Base-by-base conservation (phyloP, 2,888 invertebrate species). In the Philaethria dido region DNA sequence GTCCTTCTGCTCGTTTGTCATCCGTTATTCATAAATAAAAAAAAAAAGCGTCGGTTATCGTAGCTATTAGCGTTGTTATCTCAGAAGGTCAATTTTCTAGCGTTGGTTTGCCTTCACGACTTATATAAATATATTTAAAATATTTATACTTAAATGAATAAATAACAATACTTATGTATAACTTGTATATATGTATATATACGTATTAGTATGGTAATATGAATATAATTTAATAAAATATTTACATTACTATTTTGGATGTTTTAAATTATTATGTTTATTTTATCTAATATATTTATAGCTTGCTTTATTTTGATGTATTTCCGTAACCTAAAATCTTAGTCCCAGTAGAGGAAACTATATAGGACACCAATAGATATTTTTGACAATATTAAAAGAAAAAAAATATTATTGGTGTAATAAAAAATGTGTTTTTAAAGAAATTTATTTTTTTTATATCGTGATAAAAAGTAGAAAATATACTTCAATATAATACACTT, bases 51-150 rank as follows among this genome's bases (percentile, higher is more conserved):
- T 74, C 66, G 74, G 69, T 78, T 80, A 76, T 80, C 79, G 75
- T 73, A 64, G 72, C 70, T 74, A 78, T 80, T 80, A 79, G 74
- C 73, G 70, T 72, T 77, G 77, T 79, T 81, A 81, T 82, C 82
- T 79, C 69, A 71, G 81, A 83, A 82, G 83, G 83, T 82, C 78
- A 78, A 72, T 78, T 77, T 72, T 75, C 69, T 75, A 74, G 71
- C 73, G 72, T 79, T 79, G 79, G n/a, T 82, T 83, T 76, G 80
- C 80, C 79, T 81, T 79, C 76, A 71, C 73, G 69, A 42, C 47
- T 16, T n/a, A 42, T 8, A 42, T 22, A 20, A 42, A n/a, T 20
- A 18, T 57, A 22, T 20, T 42, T 42, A 14, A 50, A 61, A 36
- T 50, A 39, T 36, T 39, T 39, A 33, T 36, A 54, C 13, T 16